These are phyloP conservation scores for Chiroxiphia lanceolata DNA, from an alignment of 2,797 vertebrate genomes.

Conservation along the genomic window DNA sequence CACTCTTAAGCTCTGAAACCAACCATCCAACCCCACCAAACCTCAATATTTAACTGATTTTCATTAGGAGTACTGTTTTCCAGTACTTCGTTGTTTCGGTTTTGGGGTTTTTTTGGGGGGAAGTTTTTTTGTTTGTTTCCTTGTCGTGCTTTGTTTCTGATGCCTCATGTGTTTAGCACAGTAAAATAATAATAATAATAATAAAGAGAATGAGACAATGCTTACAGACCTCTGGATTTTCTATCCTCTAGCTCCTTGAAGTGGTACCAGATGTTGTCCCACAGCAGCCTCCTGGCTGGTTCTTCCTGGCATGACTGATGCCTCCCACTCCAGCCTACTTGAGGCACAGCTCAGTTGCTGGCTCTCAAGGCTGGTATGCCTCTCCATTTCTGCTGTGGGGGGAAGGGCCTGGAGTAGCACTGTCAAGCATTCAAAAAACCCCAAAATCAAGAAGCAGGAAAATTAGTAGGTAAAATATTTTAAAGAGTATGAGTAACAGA, in stretches of 20 bases:
- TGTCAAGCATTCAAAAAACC: neutral
- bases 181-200: neutral
- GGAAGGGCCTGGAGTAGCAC: neutral
- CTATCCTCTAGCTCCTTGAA: neutral
- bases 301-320: neutral
- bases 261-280: constrained; percentile 2
- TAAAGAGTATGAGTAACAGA: neutral
- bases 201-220: neutral
- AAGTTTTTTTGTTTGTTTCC: neutral
- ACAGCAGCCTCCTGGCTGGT: neutral
- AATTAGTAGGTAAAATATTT: neutral
- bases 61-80: neutral
- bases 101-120: neutral
- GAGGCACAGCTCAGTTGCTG: neutral
- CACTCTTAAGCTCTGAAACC: neutral
- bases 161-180: neutral
- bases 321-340: neutral
- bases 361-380: neutral
- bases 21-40: neutral
- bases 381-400: neutral
- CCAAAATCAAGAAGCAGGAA: neutral
- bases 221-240: neutral
- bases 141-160: neutral
- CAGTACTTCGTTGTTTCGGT: neutral
- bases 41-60: neutral